Evolutionary conservation across 2,113 vertebrate species (phyloP).

Genomic region (Scatophagus argus): DNA sequence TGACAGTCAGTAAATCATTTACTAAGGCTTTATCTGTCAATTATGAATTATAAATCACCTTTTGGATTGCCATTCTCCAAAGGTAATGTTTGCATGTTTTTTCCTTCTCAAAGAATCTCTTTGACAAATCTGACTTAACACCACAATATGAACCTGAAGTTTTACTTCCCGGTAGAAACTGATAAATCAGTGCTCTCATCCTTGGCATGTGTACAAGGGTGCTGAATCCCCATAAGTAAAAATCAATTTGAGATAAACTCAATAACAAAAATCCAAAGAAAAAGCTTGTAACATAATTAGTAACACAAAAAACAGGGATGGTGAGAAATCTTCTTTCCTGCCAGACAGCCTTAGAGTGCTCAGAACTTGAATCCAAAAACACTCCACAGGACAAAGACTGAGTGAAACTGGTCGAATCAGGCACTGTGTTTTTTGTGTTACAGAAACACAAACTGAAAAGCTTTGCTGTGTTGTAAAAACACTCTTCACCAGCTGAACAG

Average conservation of each 20-base stretch:
- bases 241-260: background rate
- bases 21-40: too few species aligned
- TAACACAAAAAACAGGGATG: too few species aligned
- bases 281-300: background rate
- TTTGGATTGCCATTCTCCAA: too few species aligned
- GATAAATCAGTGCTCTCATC: background rate
- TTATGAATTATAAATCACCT: background rate
- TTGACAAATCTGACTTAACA: background rate
- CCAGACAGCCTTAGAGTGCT: too few species aligned
- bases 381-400: background rate
- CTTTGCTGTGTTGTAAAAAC: background rate
- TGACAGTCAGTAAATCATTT: too few species aligned
- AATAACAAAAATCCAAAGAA: background rate
- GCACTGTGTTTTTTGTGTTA: background rate
- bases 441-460: background rate
- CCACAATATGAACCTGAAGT: background rate
- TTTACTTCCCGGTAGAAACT: background rate
- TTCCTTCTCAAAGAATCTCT: background rate
- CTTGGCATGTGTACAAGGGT: background rate
- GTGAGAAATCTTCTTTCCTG: background rate
- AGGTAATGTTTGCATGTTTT: too few species aligned
- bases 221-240: background rate
- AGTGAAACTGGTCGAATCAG: background rate
- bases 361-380: too few species aligned
- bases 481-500: background rate